These are phyloP conservation scores for Scolanthus callimorphus DNA, from an alignment of 92 coral and sea anemone species.

Conservation along the genomic window DNA sequence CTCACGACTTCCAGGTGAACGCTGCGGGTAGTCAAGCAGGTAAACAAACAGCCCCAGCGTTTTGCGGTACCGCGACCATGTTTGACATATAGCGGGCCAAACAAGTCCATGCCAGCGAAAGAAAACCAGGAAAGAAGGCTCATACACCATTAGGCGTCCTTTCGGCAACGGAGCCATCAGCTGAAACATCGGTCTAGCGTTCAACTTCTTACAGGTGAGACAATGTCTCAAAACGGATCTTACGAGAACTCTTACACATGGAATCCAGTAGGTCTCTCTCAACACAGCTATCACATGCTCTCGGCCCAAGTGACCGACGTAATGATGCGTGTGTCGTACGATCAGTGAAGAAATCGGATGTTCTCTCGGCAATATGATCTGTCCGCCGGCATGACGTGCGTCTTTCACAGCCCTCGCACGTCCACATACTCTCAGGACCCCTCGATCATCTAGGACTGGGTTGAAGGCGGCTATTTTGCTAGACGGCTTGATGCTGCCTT, in stretches of 20 bases:
- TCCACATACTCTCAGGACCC: constrained; percentile 48
- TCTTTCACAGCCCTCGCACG: constrained; percentile 38
- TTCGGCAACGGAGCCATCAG: constrained; percentile 18
- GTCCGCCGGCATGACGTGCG: constrained; percentile 4
- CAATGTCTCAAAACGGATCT: constrained; percentile 26
- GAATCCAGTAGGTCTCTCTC: constrained; percentile 62
- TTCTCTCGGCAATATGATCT: constrained; percentile 44
- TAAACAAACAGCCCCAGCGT: constrained; percentile 47
- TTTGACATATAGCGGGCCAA: constrained; percentile 43
- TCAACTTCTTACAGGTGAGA: no score
- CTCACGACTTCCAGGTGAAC: constrained; percentile 48
- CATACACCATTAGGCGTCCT: constrained; percentile 43
- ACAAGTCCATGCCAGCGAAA: constrained; percentile 43
- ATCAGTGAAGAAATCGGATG: constrained; percentile 30
- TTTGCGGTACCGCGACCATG: constrained; percentile 40
- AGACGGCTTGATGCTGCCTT: constrained; percentile 13
- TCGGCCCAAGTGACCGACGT: constrained; percentile 48
- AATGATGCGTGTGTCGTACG: constrained; percentile 31
- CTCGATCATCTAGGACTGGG: constrained; percentile 35
- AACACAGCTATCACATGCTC: constrained; percentile 49
- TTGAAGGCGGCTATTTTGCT: constrained; percentile 56
- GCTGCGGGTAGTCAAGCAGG: constrained; percentile 24
- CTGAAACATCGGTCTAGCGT: constrained; percentile 34
- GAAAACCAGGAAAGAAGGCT: constrained; percentile 54
- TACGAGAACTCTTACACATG: constrained; percentile 27